Evolutionary conservation across 92 coral and sea anemone genomes (phyloP), one percentile per base, ranked within the genome.

Genomic region (Parazoanthus atlanticus): DNA sequence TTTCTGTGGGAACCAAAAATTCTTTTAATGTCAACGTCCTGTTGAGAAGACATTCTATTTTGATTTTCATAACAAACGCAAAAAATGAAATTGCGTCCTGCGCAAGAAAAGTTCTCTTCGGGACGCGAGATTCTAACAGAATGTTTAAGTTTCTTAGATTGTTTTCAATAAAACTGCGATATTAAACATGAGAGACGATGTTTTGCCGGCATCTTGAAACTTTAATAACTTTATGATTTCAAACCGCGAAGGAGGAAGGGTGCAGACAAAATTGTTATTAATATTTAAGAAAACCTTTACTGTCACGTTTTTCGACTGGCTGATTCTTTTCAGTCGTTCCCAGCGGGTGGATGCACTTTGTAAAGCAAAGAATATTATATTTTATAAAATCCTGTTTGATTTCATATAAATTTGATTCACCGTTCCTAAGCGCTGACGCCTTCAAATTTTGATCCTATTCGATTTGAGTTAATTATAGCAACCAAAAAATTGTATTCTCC

Each of bases 221-320:
- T 43, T 83, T 82, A 82, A 82, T 66, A 82, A 82, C 75, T 65
- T 38, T 65, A n/a, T 32, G 76, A 36, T 82, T 34, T 82, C 86
- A 38, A 82, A 38, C 64, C 76, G 78, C 38, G 87, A 70, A 3
- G 36, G 41, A 29, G 67, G 66, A 65, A 84, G 25, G 23, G 28
- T 28, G 3, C 28, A 52, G 16, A 38, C 76, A 69, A 67, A 83
- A 16, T 67, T 28, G 66, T 31, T 25, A 43, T 70, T 41, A 46
- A 84, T 84, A 41, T 84, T 43, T 23, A 23, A 70, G 9, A 40
- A 40, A 6, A 29, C n/a, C 67, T 80, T 16, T 32, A n/a, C 83
- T 29, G n/a, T 16, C 40, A 10, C n/a, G n/a, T 30, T 67, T 5
- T 21, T 33, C 58, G 76, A 66, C 43, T 40, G 46, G 17, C 23